Evolutionary conservation across 2,113 vertebrate species (phyloP).

Genomic region (Pleuronectes platessa): DNA sequence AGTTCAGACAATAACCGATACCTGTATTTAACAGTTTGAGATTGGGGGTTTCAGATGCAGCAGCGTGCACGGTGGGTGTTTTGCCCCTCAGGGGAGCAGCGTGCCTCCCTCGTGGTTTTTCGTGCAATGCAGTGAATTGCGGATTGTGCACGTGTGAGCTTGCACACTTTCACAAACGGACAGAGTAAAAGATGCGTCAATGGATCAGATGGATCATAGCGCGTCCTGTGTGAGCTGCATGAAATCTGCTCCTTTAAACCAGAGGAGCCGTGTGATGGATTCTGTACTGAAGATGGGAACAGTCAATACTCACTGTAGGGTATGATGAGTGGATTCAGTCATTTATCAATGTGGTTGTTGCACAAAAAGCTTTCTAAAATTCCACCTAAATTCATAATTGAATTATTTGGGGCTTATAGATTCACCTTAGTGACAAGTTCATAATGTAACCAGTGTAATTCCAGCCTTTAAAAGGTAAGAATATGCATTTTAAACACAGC

Average conservation of each 20-base stretch:
- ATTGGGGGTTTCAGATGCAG: background rate
- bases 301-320: background rate
- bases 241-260: conserved; percentile 2
- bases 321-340: background rate
- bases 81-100: conserved; percentile 19
- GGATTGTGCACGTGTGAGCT: background rate
- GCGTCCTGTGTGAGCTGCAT: conserved; percentile 10
- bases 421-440: background rate
- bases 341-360: too few species aligned
- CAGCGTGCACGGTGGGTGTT: conserved; percentile 30
- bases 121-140: background rate
- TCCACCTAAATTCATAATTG: background rate
- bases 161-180: background rate
- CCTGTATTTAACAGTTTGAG: background rate
- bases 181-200: background rate
- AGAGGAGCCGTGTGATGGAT: background rate
- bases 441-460: background rate
- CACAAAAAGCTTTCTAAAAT: background rate
- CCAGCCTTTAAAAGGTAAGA: background rate
- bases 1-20: background rate
- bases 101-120: conserved; percentile 34
- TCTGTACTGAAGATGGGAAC: background rate
- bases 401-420: background rate
- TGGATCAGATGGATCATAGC: too few species aligned
- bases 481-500: background rate